Evolutionary conservation across 2,888 invertebrate species (phyloP), one percentile per base, ranked within the genome.

Genomic region (Philaethria dido): DNA sequence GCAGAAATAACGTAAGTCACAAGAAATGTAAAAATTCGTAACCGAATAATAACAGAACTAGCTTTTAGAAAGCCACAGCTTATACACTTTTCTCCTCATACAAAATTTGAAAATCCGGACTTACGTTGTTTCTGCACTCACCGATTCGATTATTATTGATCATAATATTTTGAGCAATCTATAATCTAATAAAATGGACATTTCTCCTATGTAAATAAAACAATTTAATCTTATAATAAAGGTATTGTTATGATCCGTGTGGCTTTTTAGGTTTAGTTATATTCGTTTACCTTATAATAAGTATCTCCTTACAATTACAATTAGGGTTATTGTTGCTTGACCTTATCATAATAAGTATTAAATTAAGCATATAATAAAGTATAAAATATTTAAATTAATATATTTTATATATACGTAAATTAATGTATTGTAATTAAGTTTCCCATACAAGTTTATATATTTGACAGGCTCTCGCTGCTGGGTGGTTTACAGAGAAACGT

Each of bases 401-500:
- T 33, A 33, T 33, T 33, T 8, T 3, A 9, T 33, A n/a, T n/a
- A n/a, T 33, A 8, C 8, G 1, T 33, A 33, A 6, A 33, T 6
- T 33, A 25, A 45, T n/a, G 6, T 36, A 39, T 45, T 50, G 13
- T 14, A 16, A 42, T 55, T 25, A 16, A 33, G 44, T n/a, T 18
- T 44, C 55, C 11, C 69, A 47, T 65, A 33, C 16, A 25, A 25
- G 6, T 45, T 29, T 63, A 68, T 72, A 70, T 78, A 69, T 66
- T 73, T 72, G 75, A 89, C 84, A 95, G 95, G 94, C 94, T 80
- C 80, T 95, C 80, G 82, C 82, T 76, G 89, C 94, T 71, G 98
- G 97, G 39, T 98, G 97, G 97, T 95, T 96, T 83, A 94, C 94
- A 4, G 52, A 52, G 29, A 52, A 33, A 52, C 33, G 29, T 11